Base-by-base conservation (phyloP, 64 coral and sea anemone species). In the Montipora efflorescens region DNA sequence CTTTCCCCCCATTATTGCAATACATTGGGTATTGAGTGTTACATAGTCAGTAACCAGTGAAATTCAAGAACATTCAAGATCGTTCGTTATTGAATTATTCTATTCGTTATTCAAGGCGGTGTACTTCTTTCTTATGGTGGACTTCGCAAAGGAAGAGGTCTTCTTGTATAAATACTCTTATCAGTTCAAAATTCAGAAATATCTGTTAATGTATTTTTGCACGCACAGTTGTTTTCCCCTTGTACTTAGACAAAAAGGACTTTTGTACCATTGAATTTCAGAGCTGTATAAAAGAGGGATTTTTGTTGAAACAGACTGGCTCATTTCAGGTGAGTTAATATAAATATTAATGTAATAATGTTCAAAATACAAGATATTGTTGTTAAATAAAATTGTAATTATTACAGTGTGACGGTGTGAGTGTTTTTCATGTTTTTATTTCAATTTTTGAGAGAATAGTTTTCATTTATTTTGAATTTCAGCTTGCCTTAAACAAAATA, bases 271-370 rank as follows among this genome's bases (percentile, higher is more conserved):
- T 57, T 57, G 53, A 87, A 50, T 94, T 92, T 16, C 84, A 97
- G 96, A 87, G 82, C 22, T 95, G 83, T 64, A 88, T 98, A 23
- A 98, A 92, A 28, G 96, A 98, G 68, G 96, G 96, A 78, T 93
- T 88, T 92, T 98, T 98, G 78, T 81, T 92, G 53, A 98, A 98
- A 66, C 96, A 98, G 44, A 94, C 89, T 7, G 96, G 96, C 0
- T 98, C 96, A 18, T 98, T 98, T 78, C 96, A 98, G 93, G 96
- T 98, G 74, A 74, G 89, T 57, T 15, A 23, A n/a, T 22, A n/a
- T 11, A 8, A 57, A 11, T 70, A 21, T 8, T 8, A 47, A 7
- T 13, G 8, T 1, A 72, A 50, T 1, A 78, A 36, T 36, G 36
- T 36, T 36, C 36, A 36, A 78, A 78, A 78, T 78, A 4, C 15